phyloP scores from a whole-genome alignment of 2,888 invertebrate genomes.

The Platerodrilus igneus region DNA sequence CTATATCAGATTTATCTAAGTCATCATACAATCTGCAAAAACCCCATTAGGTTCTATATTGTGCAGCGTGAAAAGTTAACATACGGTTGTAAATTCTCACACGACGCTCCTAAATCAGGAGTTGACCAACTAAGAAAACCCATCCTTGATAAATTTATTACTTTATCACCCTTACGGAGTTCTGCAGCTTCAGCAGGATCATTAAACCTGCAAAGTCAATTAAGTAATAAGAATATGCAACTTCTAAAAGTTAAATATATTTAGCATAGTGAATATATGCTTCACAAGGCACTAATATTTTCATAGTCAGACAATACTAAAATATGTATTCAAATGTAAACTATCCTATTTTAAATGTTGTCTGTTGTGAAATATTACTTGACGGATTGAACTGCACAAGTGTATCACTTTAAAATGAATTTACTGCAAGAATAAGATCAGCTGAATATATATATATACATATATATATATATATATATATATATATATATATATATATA shows the following conservation, averaged over 20 bases:
- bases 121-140: conserved; percentile 80
- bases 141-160: conserved; percentile 72
- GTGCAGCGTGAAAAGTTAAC: conserved; percentile 12
- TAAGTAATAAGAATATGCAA: conserved; percentile 65
- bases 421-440: too few relatives aligned
- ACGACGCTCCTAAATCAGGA: conserved; percentile 71
- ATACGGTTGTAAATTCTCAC: conserved; percentile 56
- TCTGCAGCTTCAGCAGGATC: conserved; percentile 86
- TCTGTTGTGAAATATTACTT: too few relatives aligned
- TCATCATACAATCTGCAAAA: conserved; percentile 24
- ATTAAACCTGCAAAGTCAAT: conserved; percentile 76
- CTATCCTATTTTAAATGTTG: too few relatives aligned
- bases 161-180: conserved; percentile 66
- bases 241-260: conserved; percentile 7
- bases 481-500: too few relatives aligned
- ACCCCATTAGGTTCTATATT: background rate
- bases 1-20: conserved; percentile 57
- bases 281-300: too few relatives aligned
- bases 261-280: background rate
- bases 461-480: too few relatives aligned
- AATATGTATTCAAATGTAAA: too few relatives aligned
- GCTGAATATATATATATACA: too few relatives aligned
- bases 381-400: too few relatives aligned
- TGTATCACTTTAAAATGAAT: too few relatives aligned
- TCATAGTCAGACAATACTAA: too few relatives aligned